Evolutionary conservation across 2,113 vertebrate genomes (phyloP), one percentile per base, ranked within the genome.

Genomic region (Tragulus kanchil): DNA sequence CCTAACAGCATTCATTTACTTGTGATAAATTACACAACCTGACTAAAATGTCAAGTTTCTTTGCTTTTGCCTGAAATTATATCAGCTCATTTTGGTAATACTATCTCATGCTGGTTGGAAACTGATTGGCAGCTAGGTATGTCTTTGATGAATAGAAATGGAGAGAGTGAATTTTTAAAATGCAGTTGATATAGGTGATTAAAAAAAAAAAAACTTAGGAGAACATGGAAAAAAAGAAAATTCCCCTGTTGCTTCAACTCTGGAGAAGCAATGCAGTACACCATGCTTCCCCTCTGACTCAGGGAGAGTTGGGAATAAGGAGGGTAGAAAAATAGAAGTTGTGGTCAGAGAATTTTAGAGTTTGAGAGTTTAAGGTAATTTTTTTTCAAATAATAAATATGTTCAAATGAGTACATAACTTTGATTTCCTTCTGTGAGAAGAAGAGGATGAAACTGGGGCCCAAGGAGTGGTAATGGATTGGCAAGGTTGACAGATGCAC

Each of bases 21-120:
- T 93, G 13, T n/a, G 54, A 93, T 97, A 97, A 97, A 91, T 97
- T 97, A 93, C 6, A 94, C 85, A 95, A 93, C 82, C 82, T 93
- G 54, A 93, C 92, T 85, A 94, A 97, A 96, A 97, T 96, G 92
- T 95, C 97, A 97, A 93, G 89, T 94, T 93, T 94, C 95, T 98
- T 97, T 97, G 86, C 96, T 97, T 95, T 96, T 82, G 64, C 59
- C 64, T 94, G 89, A 96, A 97, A 96, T 92, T 84, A 69, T 94
- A 92, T 96, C 85, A 93, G 83, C 82, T 95, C 54, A 89, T 93
- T 91, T 95, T 96, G 71, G 42, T 96, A 97, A 95, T 82, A 95
- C 48, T 96, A 52, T 90, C 69, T 89, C 42, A 82, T 91, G 65
- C 71, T 91, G 69, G 93, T 94, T n/a, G 19, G 67, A 94, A 96